Evolutionary conservation across 2,113 vertebrate genomes (phyloP).

Genomic region (Myocastor coypus): DNA sequence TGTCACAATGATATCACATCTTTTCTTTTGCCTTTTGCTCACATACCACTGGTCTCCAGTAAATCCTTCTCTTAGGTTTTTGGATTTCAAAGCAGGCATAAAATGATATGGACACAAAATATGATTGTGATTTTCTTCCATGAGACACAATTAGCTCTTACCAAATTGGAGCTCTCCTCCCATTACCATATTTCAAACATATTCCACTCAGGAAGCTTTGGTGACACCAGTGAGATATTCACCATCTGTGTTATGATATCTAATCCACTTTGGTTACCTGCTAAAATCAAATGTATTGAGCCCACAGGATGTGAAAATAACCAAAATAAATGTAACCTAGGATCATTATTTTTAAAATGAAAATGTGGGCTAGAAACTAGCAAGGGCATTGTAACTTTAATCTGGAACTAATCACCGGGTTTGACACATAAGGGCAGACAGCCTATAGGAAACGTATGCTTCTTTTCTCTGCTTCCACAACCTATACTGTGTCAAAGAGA

Average conservation of each 20-base stretch:
- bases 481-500: constrained; percentile 57
- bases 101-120: constrained; percentile 49
- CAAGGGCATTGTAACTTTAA: constrained; percentile 64
- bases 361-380: constrained; percentile 39
- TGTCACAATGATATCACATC: constrained; percentile 1
- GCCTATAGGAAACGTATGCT: background rate
- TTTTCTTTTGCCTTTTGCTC: constrained; percentile 5
- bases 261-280: constrained; percentile 60
- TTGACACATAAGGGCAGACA: constrained; percentile 44
- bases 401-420: constrained; percentile 49
- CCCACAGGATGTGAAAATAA: constrained; percentile 48
- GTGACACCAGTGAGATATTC: constrained; percentile 59
- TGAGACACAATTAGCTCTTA: constrained; percentile 58
- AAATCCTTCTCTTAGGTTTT: constrained; percentile 51
- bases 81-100: constrained; percentile 54
- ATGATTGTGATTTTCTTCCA: constrained; percentile 55
- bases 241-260: constrained; percentile 66
- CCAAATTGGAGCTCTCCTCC: constrained; percentile 30
- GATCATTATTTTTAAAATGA: constrained; percentile 46
- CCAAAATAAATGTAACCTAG: constrained; percentile 67
- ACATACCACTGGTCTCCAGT: background rate
- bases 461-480: constrained; percentile 58
- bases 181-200: constrained; percentile 64
- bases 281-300: constrained; percentile 62
- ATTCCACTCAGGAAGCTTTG: constrained; percentile 47